A percentile compares a stretch with the other conserved stretches of the same genome.
Evolutionary conservation across 1,140 invertebrate species (phyloP).

Genomic region (Cecropterus lyciades): DNA sequence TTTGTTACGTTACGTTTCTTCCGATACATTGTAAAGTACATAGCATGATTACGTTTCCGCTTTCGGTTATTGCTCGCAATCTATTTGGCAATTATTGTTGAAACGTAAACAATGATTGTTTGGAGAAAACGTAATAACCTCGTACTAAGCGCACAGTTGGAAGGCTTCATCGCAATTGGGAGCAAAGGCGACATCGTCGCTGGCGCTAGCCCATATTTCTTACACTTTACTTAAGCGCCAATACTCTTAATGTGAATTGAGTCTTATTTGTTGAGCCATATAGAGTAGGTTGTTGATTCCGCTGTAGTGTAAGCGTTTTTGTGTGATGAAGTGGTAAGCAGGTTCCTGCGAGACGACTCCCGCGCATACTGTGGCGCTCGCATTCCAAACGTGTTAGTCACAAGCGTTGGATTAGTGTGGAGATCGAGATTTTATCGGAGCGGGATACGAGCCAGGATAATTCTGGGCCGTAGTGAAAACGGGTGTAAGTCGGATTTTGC

Average conservation of each 20-base stretch:
- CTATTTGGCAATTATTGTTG: no score
- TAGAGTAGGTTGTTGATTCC: constrained; percentile 28
- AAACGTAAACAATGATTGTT: no score
- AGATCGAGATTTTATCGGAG: constrained; percentile 63
- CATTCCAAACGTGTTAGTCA: constrained; percentile 56
- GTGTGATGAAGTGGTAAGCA: constrained; percentile 43
- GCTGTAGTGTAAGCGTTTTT: constrained; percentile 32
- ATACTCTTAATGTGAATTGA: constrained; percentile 25
- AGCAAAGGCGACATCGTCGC: constrained; percentile 41
- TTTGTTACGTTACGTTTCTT: no score
- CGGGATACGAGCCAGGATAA: constrained; percentile 52
- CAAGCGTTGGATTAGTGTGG: constrained; percentile 48
- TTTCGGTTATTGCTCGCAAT: no score
- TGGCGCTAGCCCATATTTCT: constrained; percentile 45
- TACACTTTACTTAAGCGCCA: constrained; percentile 26
- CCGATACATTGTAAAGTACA: no score
- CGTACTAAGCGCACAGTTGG: no score
- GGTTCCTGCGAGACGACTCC: constrained; percentile 49
- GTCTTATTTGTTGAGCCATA: constrained; percentile 4
- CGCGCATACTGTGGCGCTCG: constrained; percentile 42
- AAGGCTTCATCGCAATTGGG: constrained; percentile 31
- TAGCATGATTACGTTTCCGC: no score
- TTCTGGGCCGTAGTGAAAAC: no score
- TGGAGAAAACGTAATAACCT: no score
- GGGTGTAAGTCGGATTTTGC: no score